A percentile compares a stretch with the other conserved stretches of the same genome.
Conservation (phyloP, 2,888 invertebrate species). For the Pandemis heparana region DNA sequence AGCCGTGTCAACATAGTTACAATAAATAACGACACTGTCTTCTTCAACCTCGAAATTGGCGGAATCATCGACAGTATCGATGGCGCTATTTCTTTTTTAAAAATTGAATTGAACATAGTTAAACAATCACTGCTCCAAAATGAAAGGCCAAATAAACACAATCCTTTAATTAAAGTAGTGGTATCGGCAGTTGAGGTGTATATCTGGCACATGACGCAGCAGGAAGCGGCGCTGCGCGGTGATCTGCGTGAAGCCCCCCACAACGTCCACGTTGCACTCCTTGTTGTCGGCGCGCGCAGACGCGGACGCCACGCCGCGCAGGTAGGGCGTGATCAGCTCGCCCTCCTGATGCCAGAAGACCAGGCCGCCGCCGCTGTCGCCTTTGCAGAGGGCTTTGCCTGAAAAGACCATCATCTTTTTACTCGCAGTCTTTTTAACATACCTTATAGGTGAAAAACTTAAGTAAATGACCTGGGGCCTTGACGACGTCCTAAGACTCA, state of each 20-base stretch:
- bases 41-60: too few relatives aligned
- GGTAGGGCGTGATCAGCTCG: slow-evolving; percentile 1
- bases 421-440: too few relatives aligned
- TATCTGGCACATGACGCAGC: background rate
- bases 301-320: slow-evolving; percentile 16
- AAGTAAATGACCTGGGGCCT: too few relatives aligned
- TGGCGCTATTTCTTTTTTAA: too few relatives aligned
- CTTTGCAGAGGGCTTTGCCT: slow-evolving; percentile 17
- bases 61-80: too few relatives aligned
- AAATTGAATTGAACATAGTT: too few relatives aligned
- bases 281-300: background rate
- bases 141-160: background rate
- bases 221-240: slow-evolving; percentile 10
- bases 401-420: too few relatives aligned
- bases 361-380: slow-evolving; percentile 26
- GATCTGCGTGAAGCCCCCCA: slow-evolving; percentile 2
- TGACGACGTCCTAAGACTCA: too few relatives aligned
- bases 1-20: too few relatives aligned
- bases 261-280: slow-evolving; percentile 11
- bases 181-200: background rate
- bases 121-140: too few relatives aligned
- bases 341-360: background rate
- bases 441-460: too few relatives aligned
- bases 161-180: background rate
- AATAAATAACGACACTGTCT: too few relatives aligned